These are phyloP conservation scores for Lerema accius DNA, from an alignment of 1,140 invertebrate genomes.

Conservation along the genomic window DNA sequence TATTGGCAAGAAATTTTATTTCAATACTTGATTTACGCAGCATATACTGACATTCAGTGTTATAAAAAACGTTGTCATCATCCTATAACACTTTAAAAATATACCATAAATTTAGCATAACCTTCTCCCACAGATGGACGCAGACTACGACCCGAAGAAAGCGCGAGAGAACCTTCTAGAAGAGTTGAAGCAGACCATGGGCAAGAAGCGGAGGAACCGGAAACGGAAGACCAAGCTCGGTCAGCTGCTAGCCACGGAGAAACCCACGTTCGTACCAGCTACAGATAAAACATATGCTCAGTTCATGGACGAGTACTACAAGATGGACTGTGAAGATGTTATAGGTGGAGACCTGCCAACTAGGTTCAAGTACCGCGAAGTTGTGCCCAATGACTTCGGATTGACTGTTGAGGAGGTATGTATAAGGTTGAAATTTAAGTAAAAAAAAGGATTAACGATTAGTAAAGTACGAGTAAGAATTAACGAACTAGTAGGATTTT, in stretches of 20 bases:
- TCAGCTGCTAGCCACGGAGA: conserved; percentile 87
- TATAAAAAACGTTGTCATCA: too few relatives aligned
- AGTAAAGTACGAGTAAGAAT: too few relatives aligned
- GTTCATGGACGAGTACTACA: conserved; percentile 97
- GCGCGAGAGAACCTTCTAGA: conserved; percentile 80
- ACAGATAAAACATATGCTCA: conserved; percentile 90
- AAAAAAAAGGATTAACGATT: too few relatives aligned
- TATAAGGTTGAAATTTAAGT: conserved; percentile 1
- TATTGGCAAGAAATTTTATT: too few relatives aligned
- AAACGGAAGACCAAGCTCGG: conserved; percentile 88
- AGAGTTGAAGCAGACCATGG: conserved; percentile 84
- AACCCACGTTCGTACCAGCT: conserved; percentile 92
- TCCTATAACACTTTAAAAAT: too few relatives aligned
- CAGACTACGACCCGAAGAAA: conserved; percentile 88
- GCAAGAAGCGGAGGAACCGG: conserved; percentile 84
- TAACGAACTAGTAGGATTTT: too few relatives aligned
- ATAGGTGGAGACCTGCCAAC: conserved; percentile 95
- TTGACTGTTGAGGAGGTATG: conserved; percentile 93
- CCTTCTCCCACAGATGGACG: conserved; percentile 94
- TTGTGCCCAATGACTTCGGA: conserved; percentile 95
- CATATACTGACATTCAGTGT: too few relatives aligned
- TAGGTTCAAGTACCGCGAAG: conserved; percentile 96
- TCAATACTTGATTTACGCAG: too few relatives aligned
- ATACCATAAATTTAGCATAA: too few relatives aligned
- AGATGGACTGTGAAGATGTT: conserved; percentile 97